phyloP scores from a whole-genome alignment of 1,140 invertebrate species.

The Calliphora vicina region DNA sequence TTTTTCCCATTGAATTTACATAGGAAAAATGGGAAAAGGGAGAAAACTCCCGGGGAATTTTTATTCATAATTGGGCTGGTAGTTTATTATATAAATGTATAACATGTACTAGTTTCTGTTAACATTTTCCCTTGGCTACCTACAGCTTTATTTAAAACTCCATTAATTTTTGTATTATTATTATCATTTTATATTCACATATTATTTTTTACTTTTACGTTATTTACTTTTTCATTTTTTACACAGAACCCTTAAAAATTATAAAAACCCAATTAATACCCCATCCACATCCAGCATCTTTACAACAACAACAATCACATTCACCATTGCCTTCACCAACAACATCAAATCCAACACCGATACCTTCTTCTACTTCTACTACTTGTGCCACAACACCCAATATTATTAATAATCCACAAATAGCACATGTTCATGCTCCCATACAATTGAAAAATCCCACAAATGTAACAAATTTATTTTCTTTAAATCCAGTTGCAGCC shows the following conservation, averaged over 20 bases:
- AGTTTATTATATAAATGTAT: no score
- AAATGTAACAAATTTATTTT: conserved; percentile 47
- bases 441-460: conserved; percentile 28
- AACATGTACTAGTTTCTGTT: no score
- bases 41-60: no score
- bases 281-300: conserved; percentile 42
- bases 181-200: not conserved
- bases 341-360: conserved; percentile 27
- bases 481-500: conserved; percentile 57
- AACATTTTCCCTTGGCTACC: no score
- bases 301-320: conserved; percentile 40
- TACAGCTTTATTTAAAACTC: no score
- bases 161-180: conserved; percentile 12
- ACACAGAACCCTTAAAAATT: conserved; percentile 49
- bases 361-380: conserved; percentile 18
- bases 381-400: not conserved
- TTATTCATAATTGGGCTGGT: no score
- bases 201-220: not conserved
- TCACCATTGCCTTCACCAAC: conserved; percentile 36
- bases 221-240: conserved; percentile 40
- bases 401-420: conserved; percentile 38
- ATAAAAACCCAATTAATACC: conserved; percentile 55
- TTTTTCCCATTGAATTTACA: no score
- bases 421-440: conserved; percentile 26
- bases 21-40: no score